Conservation (phyloP, 2,888 invertebrate genomes). For the Oscheius myriophilus region DNA sequence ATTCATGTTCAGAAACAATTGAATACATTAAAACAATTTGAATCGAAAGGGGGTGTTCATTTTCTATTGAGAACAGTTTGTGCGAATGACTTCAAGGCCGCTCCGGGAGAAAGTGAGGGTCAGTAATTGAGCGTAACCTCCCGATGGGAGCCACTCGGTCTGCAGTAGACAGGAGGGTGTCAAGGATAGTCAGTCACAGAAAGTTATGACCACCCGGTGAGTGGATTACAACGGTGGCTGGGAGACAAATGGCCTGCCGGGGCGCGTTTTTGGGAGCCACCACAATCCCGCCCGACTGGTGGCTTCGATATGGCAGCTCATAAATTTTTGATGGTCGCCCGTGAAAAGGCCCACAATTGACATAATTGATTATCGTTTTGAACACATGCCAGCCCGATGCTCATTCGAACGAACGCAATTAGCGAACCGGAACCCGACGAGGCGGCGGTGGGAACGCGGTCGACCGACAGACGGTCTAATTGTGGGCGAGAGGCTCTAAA, state of each 20-base stretch:
- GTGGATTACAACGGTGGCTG: constrained; percentile 13
- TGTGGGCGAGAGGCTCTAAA: not conserved
- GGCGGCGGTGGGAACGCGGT: constrained; percentile 1
- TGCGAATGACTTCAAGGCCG: too few species aligned
- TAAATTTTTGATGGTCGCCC: constrained; percentile 24
- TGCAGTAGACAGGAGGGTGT: too few species aligned
- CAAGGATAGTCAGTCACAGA: not conserved
- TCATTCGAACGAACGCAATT: constrained; percentile 17
- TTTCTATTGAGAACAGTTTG: too few species aligned
- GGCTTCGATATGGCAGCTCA: constrained; percentile 27
- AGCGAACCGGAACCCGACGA: constrained; percentile 18
- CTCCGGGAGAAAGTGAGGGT: too few species aligned
- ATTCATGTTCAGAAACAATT: too few species aligned
- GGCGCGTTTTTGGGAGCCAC: not conserved
- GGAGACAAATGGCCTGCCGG: not conserved
- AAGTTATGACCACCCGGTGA: constrained; percentile 24
- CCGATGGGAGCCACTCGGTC: too few species aligned
- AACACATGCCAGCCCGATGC: constrained; percentile 13
- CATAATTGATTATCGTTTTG: constrained; percentile 18
- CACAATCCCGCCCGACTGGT: constrained; percentile 18
- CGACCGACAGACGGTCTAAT: not conserved
- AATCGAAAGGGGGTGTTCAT: too few species aligned
- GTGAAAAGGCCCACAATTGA: constrained; percentile 22
- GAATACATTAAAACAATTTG: too few species aligned
- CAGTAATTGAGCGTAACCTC: too few species aligned